Evolutionary conservation across 53 echinoderm and acorn worm genomes (phyloP).

Genomic region (Crossaster papposus): DNA sequence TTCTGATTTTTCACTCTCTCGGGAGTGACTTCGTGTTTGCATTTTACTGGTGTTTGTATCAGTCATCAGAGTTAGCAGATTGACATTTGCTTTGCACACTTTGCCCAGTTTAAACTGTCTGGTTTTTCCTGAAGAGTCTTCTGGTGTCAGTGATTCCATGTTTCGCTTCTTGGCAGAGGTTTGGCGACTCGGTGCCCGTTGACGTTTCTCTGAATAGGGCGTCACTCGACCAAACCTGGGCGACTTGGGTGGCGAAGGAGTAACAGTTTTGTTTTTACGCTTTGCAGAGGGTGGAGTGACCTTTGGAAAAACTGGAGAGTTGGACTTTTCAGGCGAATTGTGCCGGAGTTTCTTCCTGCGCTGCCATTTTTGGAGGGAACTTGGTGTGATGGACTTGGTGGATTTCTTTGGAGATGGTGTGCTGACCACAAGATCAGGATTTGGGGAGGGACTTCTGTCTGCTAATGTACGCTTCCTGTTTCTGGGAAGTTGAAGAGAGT

Average conservation of each 20-base stretch:
- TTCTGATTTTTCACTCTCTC: slow-evolving; percentile 16
- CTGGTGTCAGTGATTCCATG: neutral
- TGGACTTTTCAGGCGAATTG: slow-evolving; percentile 27
- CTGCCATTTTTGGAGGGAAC: slow-evolving; percentile 52
- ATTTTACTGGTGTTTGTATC: neutral
- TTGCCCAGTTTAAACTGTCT: slow-evolving; percentile 45
- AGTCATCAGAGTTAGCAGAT: slow-evolving; percentile 43
- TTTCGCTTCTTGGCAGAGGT: slow-evolving; percentile 23
- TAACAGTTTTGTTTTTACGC: neutral
- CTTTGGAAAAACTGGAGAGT: neutral
- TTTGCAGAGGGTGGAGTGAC: slow-evolving; percentile 32
- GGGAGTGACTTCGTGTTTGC: slow-evolving; percentile 39
- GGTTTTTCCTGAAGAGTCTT: neutral
- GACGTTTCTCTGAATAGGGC: neutral
- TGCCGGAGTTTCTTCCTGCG: slow-evolving; percentile 35
- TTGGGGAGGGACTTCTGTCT: slow-evolving; percentile 43
- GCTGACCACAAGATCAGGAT: neutral
- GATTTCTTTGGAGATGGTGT: slow-evolving; percentile 27
- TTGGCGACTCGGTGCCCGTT: neutral
- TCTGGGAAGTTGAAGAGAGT: neutral
- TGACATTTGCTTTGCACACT: slow-evolving; percentile 45
- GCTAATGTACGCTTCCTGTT: slow-evolving; percentile 34
- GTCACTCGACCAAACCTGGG: slow-evolving; percentile 39
- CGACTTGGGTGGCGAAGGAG: slow-evolving; percentile 19
- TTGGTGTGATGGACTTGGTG: slow-evolving; percentile 28